phyloP scores from a whole-genome alignment of 2,888 invertebrate species.

The Andrena flavipes region DNA sequence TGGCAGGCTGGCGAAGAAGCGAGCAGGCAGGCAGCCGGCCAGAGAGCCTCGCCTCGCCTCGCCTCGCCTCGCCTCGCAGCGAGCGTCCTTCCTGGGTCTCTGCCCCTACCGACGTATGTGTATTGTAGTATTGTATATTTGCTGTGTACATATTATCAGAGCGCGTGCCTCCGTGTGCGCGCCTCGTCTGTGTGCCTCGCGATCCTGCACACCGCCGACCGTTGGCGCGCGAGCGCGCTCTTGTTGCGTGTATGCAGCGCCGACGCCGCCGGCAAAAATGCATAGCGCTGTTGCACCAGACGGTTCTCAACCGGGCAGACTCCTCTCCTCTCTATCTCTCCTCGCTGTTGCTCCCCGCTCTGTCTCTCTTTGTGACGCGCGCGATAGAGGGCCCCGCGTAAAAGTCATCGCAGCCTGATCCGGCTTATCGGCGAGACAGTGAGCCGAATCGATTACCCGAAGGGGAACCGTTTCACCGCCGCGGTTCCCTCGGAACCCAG shows the following conservation, averaged over 20 bases:
- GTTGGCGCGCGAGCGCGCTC: neutral
- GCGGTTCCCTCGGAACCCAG: neutral
- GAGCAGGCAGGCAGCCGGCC: conserved; percentile 47
- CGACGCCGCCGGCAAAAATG: conserved; percentile 80
- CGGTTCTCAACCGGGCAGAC: conserved; percentile 81
- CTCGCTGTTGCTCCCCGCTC: neutral
- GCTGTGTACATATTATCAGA: conserved; percentile 80
- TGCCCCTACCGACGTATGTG: conserved; percentile 80
- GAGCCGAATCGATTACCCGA: conserved; percentile 60
- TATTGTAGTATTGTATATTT: conserved; percentile 80
- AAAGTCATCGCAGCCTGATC: conserved; percentile 58
- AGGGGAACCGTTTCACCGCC: conserved; percentile 34
- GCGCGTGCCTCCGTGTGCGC: conserved; percentile 62
- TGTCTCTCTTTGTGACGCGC: neutral
- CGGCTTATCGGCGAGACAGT: conserved; percentile 61
- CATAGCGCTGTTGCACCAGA: conserved; percentile 78
- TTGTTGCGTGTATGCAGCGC: neutral
- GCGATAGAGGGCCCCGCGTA: conserved; percentile 32
- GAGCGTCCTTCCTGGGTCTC: conserved; percentile 85
- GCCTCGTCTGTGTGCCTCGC: conserved; percentile 46
- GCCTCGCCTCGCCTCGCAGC: conserved; percentile 60
- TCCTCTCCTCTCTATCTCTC: conserved; percentile 9
- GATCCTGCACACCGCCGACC: conserved; percentile 16
- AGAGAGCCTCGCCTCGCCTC: conserved; percentile 38
- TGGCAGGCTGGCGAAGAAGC: conserved; percentile 53